Conservation (phyloP, 2,113 vertebrate genomes). For the Elephas maximus region DNA sequence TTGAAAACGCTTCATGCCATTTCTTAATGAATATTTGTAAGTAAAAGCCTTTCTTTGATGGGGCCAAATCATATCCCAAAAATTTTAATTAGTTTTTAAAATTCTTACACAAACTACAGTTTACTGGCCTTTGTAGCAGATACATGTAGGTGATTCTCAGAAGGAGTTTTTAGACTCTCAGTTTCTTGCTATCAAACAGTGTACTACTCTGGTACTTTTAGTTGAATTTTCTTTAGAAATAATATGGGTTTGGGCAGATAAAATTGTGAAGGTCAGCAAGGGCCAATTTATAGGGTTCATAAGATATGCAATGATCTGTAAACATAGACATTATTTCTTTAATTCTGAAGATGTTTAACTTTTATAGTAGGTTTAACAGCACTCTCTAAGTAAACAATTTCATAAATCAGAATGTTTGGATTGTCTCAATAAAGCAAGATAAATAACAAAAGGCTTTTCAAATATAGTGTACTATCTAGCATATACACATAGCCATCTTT, state of each 20-base stretch:
- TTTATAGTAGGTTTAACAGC: not conserved
- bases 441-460: not conserved
- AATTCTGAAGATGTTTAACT: not conserved
- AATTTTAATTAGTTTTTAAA: constrained; percentile 39
- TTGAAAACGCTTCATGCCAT: not conserved
- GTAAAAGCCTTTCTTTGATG: not conserved
- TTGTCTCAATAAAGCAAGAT: not conserved
- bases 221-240: constrained; percentile 9
- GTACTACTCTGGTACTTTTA: not conserved
- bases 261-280: not conserved
- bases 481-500: not conserved
- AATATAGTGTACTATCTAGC: not conserved
- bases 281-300: not conserved
- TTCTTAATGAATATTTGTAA: not conserved
- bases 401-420: not conserved
- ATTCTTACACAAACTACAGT: not conserved
- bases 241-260: not conserved
- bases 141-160: not conserved
- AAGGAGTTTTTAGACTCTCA: not conserved
- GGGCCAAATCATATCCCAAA: not conserved
- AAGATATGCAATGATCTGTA: not conserved
- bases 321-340: not conserved
- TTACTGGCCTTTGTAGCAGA: not conserved
- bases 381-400: not conserved
- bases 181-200: not conserved